Conservation (phyloP, 2,797 vertebrate species). For the Enteromius fasciolatus region DNA sequence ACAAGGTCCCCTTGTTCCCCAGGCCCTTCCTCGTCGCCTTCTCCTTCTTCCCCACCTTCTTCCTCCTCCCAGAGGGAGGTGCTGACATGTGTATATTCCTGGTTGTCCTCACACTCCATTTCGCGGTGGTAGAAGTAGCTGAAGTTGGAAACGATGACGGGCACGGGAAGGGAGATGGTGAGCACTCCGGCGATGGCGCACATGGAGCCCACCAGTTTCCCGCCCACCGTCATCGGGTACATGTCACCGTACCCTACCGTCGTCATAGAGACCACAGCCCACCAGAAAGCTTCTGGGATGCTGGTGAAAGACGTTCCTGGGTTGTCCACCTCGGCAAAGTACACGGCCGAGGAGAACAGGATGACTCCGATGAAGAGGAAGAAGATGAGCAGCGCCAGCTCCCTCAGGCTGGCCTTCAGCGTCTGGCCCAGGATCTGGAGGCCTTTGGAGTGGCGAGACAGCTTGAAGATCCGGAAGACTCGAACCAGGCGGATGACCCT, state of each 20-base stretch:
- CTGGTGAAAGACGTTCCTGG: slow-evolving; percentile 84
- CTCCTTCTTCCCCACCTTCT: slow-evolving; percentile 61
- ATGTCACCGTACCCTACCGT: slow-evolving; percentile 95
- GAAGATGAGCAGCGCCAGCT: slow-evolving; percentile 93
- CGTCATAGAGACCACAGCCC: slow-evolving; percentile 95
- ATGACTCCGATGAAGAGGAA: slow-evolving; percentile 96
- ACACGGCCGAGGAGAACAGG: slow-evolving; percentile 90
- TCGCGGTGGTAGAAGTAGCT: slow-evolving; percentile 93
- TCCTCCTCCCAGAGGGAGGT: slow-evolving; percentile 81
- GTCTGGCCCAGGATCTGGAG: slow-evolving; percentile 94
- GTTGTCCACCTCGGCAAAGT: slow-evolving; percentile 91
- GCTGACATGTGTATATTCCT: slow-evolving; percentile 79
- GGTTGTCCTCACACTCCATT: slow-evolving; percentile 81
- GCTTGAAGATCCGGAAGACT: slow-evolving; percentile 93
- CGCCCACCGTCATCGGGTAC: slow-evolving; percentile 87
- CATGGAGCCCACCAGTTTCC: slow-evolving; percentile 92
- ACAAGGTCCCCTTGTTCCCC: slow-evolving; percentile 64
- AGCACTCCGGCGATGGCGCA: slow-evolving; percentile 93
- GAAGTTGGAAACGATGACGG: slow-evolving; percentile 95
- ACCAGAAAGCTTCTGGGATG: slow-evolving; percentile 95
- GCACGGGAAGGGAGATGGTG: slow-evolving; percentile 92
- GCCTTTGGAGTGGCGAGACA: slow-evolving; percentile 91
- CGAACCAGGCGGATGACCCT: slow-evolving; percentile 90
- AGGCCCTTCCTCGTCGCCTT: slow-evolving; percentile 59
- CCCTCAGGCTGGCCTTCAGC: slow-evolving; percentile 88